phyloP scores from a whole-genome alignment of 2,113 vertebrate genomes.

The Lota lota region DNA sequence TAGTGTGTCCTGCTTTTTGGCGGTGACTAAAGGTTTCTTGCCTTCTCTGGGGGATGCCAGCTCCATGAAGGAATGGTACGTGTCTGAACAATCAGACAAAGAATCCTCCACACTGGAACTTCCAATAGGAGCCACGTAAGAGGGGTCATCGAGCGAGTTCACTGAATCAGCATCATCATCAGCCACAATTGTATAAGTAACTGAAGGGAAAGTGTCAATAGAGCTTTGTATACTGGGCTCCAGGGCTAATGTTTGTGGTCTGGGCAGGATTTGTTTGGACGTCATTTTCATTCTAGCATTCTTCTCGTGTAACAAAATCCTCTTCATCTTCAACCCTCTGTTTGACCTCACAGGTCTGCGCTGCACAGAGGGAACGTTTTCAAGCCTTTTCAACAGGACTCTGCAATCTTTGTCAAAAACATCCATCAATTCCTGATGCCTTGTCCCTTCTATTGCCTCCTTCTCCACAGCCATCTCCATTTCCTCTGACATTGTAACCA shows the following conservation, averaged over 20 bases:
- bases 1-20: neutral
- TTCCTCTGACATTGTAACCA: neutral
- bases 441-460: neutral
- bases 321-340: constrained; percentile 44
- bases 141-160: neutral
- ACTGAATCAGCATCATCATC: neutral
- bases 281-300: neutral
- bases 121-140: constrained; percentile 10
- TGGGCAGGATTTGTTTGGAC: neutral
- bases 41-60: neutral
- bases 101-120: constrained; percentile 38
- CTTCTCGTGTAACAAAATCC: constrained; percentile 37
- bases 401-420: constrained; percentile 12
- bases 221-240: too few species aligned
- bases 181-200: too few species aligned
- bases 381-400: constrained; percentile 25
- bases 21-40: neutral
- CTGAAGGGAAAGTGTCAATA: too few species aligned
- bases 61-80: neutral
- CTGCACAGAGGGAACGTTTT: neutral
- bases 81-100: constrained; percentile 47
- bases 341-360: constrained; percentile 38
- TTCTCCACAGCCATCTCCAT: neutral
- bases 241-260: too few species aligned
- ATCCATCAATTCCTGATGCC: neutral